Evolutionary conservation across 2,797 vertebrate species (phyloP).

Genomic region (Gymnopithys bicolor): DNA sequence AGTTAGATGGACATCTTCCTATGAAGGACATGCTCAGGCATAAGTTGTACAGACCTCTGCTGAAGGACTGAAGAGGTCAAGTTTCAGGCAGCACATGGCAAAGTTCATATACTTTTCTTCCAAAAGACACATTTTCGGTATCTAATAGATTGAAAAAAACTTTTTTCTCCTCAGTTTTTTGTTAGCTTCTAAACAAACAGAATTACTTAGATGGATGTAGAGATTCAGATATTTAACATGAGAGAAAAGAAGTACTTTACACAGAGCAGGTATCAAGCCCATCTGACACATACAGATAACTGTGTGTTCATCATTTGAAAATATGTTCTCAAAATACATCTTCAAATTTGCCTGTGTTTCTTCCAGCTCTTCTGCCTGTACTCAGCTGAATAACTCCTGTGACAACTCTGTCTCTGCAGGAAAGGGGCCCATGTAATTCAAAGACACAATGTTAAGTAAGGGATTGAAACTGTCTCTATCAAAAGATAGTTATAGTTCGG

Average conservation of each 20-base stretch:
- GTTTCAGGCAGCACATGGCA: neutral
- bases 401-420: neutral
- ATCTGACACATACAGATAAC: neutral
- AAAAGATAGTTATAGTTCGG: neutral
- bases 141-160: neutral
- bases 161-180: neutral
- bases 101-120: neutral
- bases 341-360: neutral
- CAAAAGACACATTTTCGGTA: neutral
- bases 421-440: neutral
- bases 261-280: neutral
- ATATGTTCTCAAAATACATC: neutral
- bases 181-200: neutral
- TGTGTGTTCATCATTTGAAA: accelerated
- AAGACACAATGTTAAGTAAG: neutral
- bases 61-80: neutral
- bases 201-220: neutral
- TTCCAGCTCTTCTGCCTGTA: neutral
- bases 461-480: neutral
- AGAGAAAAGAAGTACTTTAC: neutral
- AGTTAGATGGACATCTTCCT: neutral
- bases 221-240: neutral
- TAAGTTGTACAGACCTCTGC: neutral
- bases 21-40: neutral
- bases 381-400: neutral